Evolutionary conservation across 2,113 vertebrate genomes (phyloP).

Genomic region (Aegithalos caudatus): DNA sequence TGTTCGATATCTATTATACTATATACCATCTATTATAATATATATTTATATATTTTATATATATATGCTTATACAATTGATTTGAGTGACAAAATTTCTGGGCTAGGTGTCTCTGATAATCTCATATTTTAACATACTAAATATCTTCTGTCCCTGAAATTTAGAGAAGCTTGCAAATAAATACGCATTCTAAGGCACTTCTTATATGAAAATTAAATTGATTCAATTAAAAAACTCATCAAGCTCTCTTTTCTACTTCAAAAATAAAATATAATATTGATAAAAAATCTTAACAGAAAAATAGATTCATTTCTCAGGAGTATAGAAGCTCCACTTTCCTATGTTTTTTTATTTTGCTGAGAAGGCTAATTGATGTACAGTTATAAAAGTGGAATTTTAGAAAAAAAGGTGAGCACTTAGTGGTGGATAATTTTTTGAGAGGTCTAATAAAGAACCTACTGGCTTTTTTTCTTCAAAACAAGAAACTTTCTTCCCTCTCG

Average conservation of each 20-base stretch:
- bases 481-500: accelerated
- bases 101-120: background rate
- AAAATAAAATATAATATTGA: constrained; percentile 27
- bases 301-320: background rate
- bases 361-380: background rate
- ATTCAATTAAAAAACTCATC: background rate
- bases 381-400: background rate
- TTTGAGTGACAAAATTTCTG: background rate
- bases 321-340: background rate
- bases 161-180: background rate
- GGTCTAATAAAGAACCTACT: background rate
- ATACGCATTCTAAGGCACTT: background rate
- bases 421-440: background rate
- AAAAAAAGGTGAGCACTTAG: constrained; percentile 4
- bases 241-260: background rate
- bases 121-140: background rate
- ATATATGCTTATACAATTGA: background rate
- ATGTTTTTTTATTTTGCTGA: constrained; percentile 15
- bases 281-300: constrained; percentile 21
- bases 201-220: constrained; percentile 5
- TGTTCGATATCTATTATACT: background rate
- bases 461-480: background rate
- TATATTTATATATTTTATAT: no score
- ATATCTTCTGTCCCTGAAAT: background rate
- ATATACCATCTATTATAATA: no score